Percentiles rank a stretch among this genome's conserved stretches.
Evolutionary conservation across 2,113 vertebrate species (phyloP).

Genomic region (Isurus oxyrinchus): DNA sequence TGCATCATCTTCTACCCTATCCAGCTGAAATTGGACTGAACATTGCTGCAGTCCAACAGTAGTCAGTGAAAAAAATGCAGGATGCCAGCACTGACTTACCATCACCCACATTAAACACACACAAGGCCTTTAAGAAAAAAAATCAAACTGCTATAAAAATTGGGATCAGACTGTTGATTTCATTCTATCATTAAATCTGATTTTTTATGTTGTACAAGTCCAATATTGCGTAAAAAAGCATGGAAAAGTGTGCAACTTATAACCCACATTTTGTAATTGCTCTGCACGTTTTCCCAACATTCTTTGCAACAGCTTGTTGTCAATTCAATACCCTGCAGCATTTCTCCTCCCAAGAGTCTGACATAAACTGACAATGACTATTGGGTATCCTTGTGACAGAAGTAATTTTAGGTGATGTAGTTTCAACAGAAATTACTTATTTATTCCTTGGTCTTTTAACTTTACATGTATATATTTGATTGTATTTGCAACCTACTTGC

Average conservation of each 20-base stretch:
- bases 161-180: background rate
- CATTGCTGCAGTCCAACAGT: background rate
- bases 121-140: background rate
- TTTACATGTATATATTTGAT: background rate
- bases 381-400: background rate
- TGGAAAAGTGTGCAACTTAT: background rate
- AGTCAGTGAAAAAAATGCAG: background rate
- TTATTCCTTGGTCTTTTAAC: background rate
- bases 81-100: background rate
- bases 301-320: background rate
- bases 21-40: background rate
- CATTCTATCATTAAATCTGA: background rate
- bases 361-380: background rate
- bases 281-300: background rate
- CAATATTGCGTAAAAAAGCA: background rate
- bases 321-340: background rate
- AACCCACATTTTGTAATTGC: background rate
- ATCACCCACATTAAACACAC: background rate
- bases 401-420: background rate
- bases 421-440: background rate
- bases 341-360: background rate
- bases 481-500: background rate
- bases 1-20: background rate
- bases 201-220: no score
- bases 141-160: background rate